phyloP scores from a whole-genome alignment of 2,113 vertebrate genomes.

The Neotoma lepida region DNA sequence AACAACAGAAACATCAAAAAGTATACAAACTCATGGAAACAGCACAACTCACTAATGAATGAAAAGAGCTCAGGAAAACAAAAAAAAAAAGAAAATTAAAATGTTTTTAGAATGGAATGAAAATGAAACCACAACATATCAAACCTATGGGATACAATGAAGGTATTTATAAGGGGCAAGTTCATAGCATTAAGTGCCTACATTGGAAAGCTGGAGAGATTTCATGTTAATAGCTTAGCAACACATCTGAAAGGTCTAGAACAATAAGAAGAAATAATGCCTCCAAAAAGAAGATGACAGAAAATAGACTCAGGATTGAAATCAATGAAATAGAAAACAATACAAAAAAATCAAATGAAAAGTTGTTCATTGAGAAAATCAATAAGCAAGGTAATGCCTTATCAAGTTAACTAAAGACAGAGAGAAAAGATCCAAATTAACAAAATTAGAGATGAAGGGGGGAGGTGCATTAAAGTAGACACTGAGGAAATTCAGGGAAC shows the following conservation, averaged over 20 bases:
- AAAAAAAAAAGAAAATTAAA: background rate
- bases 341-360: no score
- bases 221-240: background rate
- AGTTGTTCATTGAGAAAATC: no score
- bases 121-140: background rate
- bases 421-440: no score
- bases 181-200: background rate
- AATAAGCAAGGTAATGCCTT: no score
- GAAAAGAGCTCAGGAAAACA: background rate
- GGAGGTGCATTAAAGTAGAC: no score
- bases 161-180: background rate
- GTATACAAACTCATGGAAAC: background rate
- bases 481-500: no score
- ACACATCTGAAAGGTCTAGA: background rate
- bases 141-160: background rate
- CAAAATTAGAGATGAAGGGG: no score
- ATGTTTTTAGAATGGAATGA: background rate
- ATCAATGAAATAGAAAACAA: no score
- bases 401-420: no score
- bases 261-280: no score
- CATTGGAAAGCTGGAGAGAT: background rate
- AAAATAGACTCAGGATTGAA: no score
- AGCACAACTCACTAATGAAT: background rate
- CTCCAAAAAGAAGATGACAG: no score
- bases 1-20: background rate